Base-by-base conservation (phyloP, 2,113 vertebrate genomes). In the Cyanistes caeruleus region DNA sequence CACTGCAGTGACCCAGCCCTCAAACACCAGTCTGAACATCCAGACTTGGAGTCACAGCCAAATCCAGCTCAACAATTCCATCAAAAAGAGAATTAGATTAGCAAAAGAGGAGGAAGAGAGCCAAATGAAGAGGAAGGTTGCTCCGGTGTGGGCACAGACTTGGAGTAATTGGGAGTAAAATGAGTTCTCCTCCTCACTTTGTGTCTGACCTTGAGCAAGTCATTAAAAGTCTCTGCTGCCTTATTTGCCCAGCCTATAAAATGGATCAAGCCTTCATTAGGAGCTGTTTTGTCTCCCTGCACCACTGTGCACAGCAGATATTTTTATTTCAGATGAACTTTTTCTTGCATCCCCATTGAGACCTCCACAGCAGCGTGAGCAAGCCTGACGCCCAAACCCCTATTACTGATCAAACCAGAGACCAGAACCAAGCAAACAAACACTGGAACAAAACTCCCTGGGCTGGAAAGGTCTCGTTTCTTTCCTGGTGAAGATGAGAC, bases 381-480 rank as follows among this genome's bases (percentile, higher is more conserved):
- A 15, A 73, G 53, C 72, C 37, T 13, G 28, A 88, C 51, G 9
- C 52, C 63, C 58, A 28, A 84, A 75, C 70, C 46, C 44, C 44
- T 5, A 9, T 24, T 52, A 67, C 63, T 11, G 31, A 85, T 21
- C 70, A 82, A 43, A 67, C 13, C 28, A 39, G 72, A 64, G 62
- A 74, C 31, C 56, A 67, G 52, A 52, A 39, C 48, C 83, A 49
- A n/a, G 24, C 56, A 72, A 92, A 44, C 9, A 52, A 89, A 67
- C 84, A 33, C 72, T 23, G 20, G 0, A 28, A 64, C 51, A 44
- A 44, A 37, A n/a, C 1, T 10, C 59, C 77, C 90, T 58, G 94
- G 67, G 64, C 73, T 10, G 41, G 60, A 84, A 56, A 95, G 58
- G 55, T 75, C 89, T 93, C 68, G 73, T 97, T 95, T 97, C 60